Conservation (phyloP, 2,797 vertebrate species). For the Anguilla megastoma region DNA sequence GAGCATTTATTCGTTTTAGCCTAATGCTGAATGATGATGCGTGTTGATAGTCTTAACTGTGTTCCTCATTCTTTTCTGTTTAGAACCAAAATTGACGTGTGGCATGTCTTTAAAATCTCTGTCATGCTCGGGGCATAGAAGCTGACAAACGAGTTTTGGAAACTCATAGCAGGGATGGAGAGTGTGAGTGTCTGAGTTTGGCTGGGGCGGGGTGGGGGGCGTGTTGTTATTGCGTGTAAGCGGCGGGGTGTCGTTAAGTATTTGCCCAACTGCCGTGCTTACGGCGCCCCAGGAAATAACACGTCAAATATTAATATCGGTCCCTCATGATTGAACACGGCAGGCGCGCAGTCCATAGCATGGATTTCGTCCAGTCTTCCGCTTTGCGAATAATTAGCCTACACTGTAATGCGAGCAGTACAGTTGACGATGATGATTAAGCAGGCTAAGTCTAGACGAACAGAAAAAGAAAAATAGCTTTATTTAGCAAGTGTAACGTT, state of each 20-base stretch:
- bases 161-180: background rate
- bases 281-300: conserved; percentile 59
- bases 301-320: conserved; percentile 57
- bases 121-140: background rate
- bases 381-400: conserved; percentile 54
- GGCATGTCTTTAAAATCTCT: conserved; percentile 6
- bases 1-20: background rate
- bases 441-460: conserved; percentile 20
- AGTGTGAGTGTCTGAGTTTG: conserved; percentile 32
- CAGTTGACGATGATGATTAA: conserved; percentile 35
- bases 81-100: background rate
- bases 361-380: conserved; percentile 50
- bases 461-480: conserved; percentile 21
- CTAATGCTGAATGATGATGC: background rate
- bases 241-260: conserved; percentile 52
- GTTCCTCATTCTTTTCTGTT: background rate
- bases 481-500: background rate
- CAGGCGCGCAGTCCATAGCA: conserved; percentile 49
- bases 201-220: background rate
- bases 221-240: conserved; percentile 46
- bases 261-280: conserved; percentile 46
- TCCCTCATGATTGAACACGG: conserved; percentile 51
- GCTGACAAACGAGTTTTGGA: conserved; percentile 2
- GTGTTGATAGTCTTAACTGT: background rate
- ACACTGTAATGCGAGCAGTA: conserved; percentile 39